These are phyloP conservation scores for Acronicta leporina DNA, from an alignment of 2,888 invertebrate genomes.

Conservation along the genomic window DNA sequence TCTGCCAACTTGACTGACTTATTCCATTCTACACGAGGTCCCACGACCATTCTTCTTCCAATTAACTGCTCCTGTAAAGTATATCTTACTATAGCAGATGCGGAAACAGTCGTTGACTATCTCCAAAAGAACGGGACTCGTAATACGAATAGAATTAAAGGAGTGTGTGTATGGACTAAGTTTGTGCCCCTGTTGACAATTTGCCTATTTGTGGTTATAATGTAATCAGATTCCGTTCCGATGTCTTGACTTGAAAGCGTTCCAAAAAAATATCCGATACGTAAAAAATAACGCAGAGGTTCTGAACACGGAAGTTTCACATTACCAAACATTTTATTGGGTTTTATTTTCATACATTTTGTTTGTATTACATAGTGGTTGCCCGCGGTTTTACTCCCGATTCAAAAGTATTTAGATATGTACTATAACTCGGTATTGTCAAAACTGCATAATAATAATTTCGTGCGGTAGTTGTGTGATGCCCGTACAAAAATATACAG, in stretches of 20 bases:
- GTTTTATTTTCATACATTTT: conserved; percentile 38
- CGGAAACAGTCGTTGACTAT: neutral
- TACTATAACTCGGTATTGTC: no score
- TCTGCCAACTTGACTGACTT: conserved; percentile 48
- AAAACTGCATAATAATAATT: no score
- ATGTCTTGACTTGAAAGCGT: conserved; percentile 38
- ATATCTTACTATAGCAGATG: conserved; percentile 15
- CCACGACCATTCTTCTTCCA: conserved; percentile 31
- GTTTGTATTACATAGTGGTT: conserved; percentile 3
- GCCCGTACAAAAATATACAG: no score
- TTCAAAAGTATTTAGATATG: no score
- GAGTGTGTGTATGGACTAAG: conserved; percentile 16
- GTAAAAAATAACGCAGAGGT: conserved; percentile 23
- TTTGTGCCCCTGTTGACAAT: conserved; percentile 17
- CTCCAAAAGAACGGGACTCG: conserved; percentile 18
- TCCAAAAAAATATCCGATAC: conserved; percentile 30
- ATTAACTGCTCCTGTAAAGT: conserved; percentile 31
- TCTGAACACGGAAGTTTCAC: conserved; percentile 22
- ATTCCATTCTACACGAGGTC: conserved; percentile 35
- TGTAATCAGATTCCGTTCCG: conserved; percentile 38
- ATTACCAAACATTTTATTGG: conserved; percentile 29
- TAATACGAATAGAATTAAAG: conserved; percentile 24
- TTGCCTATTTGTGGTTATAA: conserved; percentile 38
- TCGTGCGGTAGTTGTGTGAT: no score
- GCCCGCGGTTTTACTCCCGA: no score